Evolutionary conservation across 2,113 vertebrate genomes (phyloP), one percentile per base, ranked within the genome.

Genomic region (Chloropsis cyanopogon): DNA sequence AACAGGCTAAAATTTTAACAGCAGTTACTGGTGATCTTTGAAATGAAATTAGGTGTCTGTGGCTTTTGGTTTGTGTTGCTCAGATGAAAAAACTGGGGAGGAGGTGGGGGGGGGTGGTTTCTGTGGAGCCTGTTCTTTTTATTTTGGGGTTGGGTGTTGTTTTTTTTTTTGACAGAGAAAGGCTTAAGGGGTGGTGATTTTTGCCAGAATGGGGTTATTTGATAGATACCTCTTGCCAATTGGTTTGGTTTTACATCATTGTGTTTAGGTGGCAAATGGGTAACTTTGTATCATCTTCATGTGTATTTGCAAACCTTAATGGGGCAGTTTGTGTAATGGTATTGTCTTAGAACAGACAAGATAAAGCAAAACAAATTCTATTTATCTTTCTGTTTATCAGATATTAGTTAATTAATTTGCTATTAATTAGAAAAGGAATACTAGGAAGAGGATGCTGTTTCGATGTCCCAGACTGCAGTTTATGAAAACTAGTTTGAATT

Each of bases 171-270:
- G 3, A 20, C 18, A 24, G 15, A 21, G 13, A 14, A 15, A 19
- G 33, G 22, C 16, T 75, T 25, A 47, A 29, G 11, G 12, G 14
- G 2, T 0, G 2, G 0, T 7, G 0, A 26, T 46, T 83, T 49
- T 49, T 17, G 11, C 10, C 3, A 22, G 2, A 42, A 25, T 66
- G 8, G 9, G 5, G 4, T 54, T 39, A 6, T 44, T 77, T 63
- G 11, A 25, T 61, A 42, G 37, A 9, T 37, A 12, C 1, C 3
- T 8, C 60, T 44, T 54, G 23, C 70, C 8, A 86, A 73, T 23
- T 56, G 23, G 3, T 60, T 25, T 41, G 33, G 5, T 50, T 57
- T 73, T 54, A 41, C 10, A 8, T 10, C 6, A 4, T 35, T n/a
- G 11, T 28, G 28, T 31, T 31, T 56, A 12, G 25, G 15, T n/a